These are phyloP conservation scores for Oikopleura albicans DNA, from an alignment of 23 tunicate species.

Conservation along the genomic window DNA sequence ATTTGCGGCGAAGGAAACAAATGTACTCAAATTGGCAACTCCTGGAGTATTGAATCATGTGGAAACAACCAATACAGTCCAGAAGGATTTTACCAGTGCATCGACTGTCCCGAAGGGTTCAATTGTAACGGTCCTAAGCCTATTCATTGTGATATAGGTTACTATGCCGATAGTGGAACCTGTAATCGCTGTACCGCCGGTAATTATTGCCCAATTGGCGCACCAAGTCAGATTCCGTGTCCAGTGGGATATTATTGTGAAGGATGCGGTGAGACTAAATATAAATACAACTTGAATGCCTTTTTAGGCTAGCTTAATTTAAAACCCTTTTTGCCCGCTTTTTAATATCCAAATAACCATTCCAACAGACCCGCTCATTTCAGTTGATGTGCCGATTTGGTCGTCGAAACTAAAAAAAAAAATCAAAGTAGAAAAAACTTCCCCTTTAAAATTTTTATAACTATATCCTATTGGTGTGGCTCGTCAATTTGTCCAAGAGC, in stretches of 20 bases:
- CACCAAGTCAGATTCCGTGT: background rate
- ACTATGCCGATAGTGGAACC: background rate
- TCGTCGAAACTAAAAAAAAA: too few relatives aligned
- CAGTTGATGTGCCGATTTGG: too few relatives aligned
- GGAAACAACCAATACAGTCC: background rate
- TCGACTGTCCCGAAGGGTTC: constrained; percentile 43
- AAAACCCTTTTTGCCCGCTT: too few relatives aligned
- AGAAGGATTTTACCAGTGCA: background rate
- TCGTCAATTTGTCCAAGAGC: too few relatives aligned
- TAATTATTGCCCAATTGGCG: constrained; percentile 10
- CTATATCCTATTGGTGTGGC: too few relatives aligned
- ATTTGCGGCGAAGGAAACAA: background rate
- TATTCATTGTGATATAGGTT: background rate
- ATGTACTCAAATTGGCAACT: background rate
- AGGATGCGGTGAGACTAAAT: too few relatives aligned
- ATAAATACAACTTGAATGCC: too few relatives aligned
- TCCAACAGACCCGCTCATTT: too few relatives aligned
- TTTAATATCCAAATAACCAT: too few relatives aligned
- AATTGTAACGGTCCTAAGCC: constrained; percentile 25
- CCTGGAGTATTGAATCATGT: background rate
- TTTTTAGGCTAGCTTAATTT: too few relatives aligned
- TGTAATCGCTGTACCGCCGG: background rate
- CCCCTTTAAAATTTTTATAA: too few relatives aligned
- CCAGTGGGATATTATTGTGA: constrained; percentile 16
- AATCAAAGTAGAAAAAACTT: too few relatives aligned